Percentiles rank a stretch among this genome's conserved stretches.
These are phyloP conservation scores for Catalaphyllia jardinei DNA, from an alignment of 64 coral and sea anemone genomes.

Conservation along the genomic window DNA sequence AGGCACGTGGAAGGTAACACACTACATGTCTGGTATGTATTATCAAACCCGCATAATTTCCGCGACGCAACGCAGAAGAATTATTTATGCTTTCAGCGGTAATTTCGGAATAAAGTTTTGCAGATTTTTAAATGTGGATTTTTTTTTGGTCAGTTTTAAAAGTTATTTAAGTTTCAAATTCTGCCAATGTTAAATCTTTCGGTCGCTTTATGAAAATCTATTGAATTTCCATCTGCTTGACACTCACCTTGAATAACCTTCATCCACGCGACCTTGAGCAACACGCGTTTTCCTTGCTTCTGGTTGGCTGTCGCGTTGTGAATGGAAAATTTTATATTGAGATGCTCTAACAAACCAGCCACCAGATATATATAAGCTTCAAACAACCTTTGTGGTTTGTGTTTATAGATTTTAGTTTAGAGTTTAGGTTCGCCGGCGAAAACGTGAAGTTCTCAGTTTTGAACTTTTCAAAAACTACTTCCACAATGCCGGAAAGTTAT, in stretches of 20 bases:
- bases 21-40: too few relatives aligned
- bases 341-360: background rate
- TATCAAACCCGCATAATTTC: too few relatives aligned
- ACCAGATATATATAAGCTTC: background rate
- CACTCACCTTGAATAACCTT: slow-evolving; percentile 31
- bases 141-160: background rate
- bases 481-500: slow-evolving; percentile 51
- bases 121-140: background rate
- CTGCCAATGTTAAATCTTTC: background rate
- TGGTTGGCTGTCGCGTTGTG: background rate
- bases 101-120: background rate
- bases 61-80: background rate
- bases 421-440: background rate
- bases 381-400: slow-evolving; percentile 2
- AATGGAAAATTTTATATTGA: background rate
- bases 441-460: background rate
- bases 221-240: background rate
- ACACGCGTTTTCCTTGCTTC: background rate
- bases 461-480: background rate
- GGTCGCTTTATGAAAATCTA: background rate
- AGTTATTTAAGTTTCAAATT: background rate
- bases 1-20: too few relatives aligned
- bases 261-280: background rate
- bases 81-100: background rate
- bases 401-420: background rate